These are phyloP conservation scores for Isichthys henryi DNA, from an alignment of 2,113 vertebrate genomes.

Conservation along the genomic window DNA sequence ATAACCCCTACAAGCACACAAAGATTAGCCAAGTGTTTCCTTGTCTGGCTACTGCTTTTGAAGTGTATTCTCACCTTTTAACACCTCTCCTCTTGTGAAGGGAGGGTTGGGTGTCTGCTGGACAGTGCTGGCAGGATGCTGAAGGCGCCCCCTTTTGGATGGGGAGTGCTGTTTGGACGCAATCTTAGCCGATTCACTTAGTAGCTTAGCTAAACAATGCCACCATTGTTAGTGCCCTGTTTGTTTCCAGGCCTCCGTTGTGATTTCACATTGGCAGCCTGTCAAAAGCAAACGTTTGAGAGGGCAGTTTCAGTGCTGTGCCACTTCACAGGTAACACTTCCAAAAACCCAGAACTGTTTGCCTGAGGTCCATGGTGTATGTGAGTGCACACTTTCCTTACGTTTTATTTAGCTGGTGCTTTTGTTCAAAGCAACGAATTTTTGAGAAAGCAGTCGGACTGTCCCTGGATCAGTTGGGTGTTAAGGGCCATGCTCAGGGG, in stretches of 20 bases:
- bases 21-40: neutral
- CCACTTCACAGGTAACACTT: neutral
- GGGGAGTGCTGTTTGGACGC: conserved; percentile 23
- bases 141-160: conserved; percentile 8
- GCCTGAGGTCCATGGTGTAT: neutral
- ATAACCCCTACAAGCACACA: neutral
- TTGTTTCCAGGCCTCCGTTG: conserved; percentile 13
- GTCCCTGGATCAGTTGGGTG: neutral
- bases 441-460: neutral
- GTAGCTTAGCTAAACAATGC: conserved; percentile 24
- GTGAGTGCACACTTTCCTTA: neutral
- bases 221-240: conserved; percentile 26
- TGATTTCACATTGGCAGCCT: conserved; percentile 12
- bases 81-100: neutral
- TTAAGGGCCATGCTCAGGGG: neutral
- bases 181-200: conserved; percentile 11
- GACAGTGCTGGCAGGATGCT: neutral
- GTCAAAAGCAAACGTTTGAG: conserved; percentile 21
- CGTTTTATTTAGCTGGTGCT: neutral
- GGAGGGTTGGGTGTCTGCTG: neutral
- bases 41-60: neutral
- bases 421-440: neutral
- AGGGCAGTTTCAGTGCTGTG: conserved; percentile 10
- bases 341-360: neutral
- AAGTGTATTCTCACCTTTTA: neutral